A percentile compares a stretch with the other conserved stretches of the same genome.
Conservation (phyloP, 2,888 invertebrate species). For the Boloria euphrosyne region DNA sequence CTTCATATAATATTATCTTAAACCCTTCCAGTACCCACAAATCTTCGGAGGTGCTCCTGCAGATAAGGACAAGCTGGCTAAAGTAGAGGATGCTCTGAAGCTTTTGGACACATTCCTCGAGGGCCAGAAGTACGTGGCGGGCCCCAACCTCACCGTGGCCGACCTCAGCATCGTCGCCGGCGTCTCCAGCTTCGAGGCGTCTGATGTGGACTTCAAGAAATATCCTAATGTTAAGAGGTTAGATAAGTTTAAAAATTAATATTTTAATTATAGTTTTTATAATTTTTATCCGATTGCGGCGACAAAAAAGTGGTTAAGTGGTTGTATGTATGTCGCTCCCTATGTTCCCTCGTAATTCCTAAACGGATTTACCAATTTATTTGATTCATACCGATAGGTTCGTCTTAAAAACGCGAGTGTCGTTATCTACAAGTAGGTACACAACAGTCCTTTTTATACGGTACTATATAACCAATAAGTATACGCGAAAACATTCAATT, state of each 20-base stretch:
- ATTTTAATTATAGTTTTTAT: not conserved
- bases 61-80: conserved; percentile 86
- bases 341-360: no score
- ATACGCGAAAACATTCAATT: no score
- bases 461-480: no score
- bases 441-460: no score
- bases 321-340: no score
- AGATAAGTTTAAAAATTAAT: not conserved
- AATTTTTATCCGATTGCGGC: no score
- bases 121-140: conserved; percentile 87
- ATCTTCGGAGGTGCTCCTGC: conserved; percentile 83
- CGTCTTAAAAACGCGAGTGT: no score
- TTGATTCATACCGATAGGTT: no score
- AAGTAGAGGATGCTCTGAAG: conserved; percentile 85
- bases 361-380: no score
- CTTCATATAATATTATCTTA: no score
- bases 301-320: no score
- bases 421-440: no score
- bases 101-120: conserved; percentile 88
- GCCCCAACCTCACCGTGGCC: conserved; percentile 88
- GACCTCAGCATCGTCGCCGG: conserved; percentile 87
- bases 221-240: conserved; percentile 85
- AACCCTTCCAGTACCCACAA: conserved; percentile 80
- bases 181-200: conserved; percentile 87
- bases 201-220: conserved; percentile 85